A percentile compares a stretch with the other conserved stretches of the same genome.
Conservation (phyloP, 2,797 vertebrate genomes). For the Rhinoraja longicauda region DNA sequence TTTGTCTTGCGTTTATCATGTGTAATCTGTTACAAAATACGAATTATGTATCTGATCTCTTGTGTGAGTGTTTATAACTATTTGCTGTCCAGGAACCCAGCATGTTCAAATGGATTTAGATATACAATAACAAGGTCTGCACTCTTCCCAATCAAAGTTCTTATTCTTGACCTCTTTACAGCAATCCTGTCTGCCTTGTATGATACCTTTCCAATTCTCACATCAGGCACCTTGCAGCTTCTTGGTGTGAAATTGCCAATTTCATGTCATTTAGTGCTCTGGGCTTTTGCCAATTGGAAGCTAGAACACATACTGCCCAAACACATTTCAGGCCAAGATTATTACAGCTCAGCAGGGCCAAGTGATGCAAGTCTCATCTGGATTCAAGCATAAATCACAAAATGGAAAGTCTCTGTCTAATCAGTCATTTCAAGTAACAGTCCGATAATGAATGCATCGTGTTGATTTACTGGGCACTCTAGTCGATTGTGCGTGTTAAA, state of each 20-base stretch:
- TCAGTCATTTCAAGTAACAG: not conserved
- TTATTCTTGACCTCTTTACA: not conserved
- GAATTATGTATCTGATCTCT: not conserved
- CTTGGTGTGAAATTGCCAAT: slow-evolving; percentile 1
- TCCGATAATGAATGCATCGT: not conserved
- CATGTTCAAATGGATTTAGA: not conserved
- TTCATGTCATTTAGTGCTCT: not conserved
- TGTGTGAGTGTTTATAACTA: not conserved
- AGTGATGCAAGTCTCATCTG: not conserved
- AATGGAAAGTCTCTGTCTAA: not conserved
- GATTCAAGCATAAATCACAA: not conserved
- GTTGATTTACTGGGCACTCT: not conserved
- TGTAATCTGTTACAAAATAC: not conserved
- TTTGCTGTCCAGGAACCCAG: not conserved
- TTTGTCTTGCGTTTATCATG: not conserved
- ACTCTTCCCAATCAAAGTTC: not conserved
- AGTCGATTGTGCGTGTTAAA: not conserved
- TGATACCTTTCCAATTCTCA: not conserved
- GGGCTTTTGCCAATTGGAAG: not conserved
- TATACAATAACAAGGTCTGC: not conserved
- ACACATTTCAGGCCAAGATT: not conserved
- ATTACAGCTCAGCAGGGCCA: not conserved
- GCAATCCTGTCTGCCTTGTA: not conserved
- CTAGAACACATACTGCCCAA: not conserved
- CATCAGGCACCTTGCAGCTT: slow-evolving; percentile 1